Evolutionary conservation across 2,888 invertebrate genomes (phyloP).

Genomic region (Hypolimnas misippus): DNA sequence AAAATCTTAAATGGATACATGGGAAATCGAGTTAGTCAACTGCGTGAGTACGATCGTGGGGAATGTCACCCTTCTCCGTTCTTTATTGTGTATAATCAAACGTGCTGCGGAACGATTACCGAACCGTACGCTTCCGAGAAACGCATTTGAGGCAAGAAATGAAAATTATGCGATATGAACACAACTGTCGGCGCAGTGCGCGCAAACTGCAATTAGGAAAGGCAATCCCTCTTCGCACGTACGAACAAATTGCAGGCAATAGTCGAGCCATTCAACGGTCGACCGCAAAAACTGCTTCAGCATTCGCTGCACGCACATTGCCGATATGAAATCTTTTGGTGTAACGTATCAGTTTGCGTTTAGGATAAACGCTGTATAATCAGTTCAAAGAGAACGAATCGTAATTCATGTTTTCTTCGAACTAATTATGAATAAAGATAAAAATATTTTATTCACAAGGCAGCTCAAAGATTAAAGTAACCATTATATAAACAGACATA

Average conservation of each 20-base stretch:
- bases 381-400: constrained; percentile 17
- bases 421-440: constrained; percentile 10
- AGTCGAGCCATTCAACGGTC: constrained; percentile 47
- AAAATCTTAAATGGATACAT: constrained; percentile 43
- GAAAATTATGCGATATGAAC: constrained; percentile 36
- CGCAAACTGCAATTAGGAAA: constrained; percentile 63
- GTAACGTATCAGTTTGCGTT: constrained; percentile 29
- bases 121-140: constrained; percentile 66
- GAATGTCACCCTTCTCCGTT: constrained; percentile 18
- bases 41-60: constrained; percentile 4
- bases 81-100: constrained; percentile 44
- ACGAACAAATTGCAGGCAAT: constrained; percentile 74
- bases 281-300: constrained; percentile 46
- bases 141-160: constrained; percentile 51
- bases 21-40: constrained; percentile 34
- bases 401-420: constrained; percentile 15
- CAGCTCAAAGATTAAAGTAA: constrained; percentile 28
- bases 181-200: constrained; percentile 40
- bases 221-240: constrained; percentile 76
- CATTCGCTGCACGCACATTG: constrained; percentile 40
- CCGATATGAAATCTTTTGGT: constrained; percentile 32
- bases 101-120: constrained; percentile 51
- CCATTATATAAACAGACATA: constrained; percentile 24
- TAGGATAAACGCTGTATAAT: constrained; percentile 39
- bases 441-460: constrained; percentile 9